These are phyloP conservation scores for Pungitius pungitius DNA, from an alignment of 2,113 vertebrate species.

Conservation along the genomic window DNA sequence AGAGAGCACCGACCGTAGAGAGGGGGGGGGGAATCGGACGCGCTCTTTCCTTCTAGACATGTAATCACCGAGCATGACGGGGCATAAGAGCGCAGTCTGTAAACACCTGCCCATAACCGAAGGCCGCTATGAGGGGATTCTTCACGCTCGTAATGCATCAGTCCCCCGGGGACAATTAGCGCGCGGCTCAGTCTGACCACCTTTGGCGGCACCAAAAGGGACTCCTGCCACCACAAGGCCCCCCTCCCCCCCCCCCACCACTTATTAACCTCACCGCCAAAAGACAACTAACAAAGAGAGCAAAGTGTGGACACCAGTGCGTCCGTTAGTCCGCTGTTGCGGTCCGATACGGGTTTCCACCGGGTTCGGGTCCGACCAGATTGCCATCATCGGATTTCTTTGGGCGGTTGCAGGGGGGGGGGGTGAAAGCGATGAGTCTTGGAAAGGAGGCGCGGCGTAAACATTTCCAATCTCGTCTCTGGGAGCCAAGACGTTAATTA, in stretches of 20 bases:
- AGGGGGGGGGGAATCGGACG: not conserved
- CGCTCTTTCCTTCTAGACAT: constrained; percentile 20
- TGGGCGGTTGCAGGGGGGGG: too few relatives aligned
- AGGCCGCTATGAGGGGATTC: constrained; percentile 61
- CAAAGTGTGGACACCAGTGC: constrained; percentile 6
- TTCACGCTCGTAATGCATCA: constrained; percentile 66
- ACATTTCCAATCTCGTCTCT: constrained; percentile 40
- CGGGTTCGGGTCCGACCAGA: constrained; percentile 60
- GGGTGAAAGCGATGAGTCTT: constrained; percentile 49
- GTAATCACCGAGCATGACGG: constrained; percentile 1
- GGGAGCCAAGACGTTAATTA: constrained; percentile 48
- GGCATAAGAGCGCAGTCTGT: constrained; percentile 10
- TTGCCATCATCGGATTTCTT: too few relatives aligned
- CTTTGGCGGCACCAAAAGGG: constrained; percentile 66
- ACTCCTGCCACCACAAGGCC: constrained; percentile 55
- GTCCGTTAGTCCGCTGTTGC: constrained; percentile 18
- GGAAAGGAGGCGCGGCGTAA: constrained; percentile 54
- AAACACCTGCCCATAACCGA: constrained; percentile 27
- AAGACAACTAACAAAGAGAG: constrained; percentile 31
- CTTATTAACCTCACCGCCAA: constrained; percentile 64
- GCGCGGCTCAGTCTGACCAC: constrained; percentile 76
- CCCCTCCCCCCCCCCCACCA: constrained; percentile 36
- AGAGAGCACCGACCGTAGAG: not conserved
- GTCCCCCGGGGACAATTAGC: constrained; percentile 75
- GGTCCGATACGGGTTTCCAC: constrained; percentile 37